Base-by-base conservation (phyloP, 1,140 invertebrate species). In the Drosophila ficusphila region DNA sequence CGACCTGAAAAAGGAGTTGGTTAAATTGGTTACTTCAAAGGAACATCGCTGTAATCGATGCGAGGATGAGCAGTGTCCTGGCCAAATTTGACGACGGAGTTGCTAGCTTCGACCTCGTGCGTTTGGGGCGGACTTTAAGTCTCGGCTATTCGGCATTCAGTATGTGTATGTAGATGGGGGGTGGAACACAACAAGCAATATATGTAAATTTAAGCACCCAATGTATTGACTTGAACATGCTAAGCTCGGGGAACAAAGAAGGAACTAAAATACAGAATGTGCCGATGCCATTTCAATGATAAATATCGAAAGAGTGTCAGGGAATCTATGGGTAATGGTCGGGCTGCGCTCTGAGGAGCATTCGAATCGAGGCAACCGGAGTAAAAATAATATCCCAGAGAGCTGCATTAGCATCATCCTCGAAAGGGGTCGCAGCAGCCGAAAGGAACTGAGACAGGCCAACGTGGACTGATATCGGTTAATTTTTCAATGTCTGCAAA, bases 1-100 rank as follows among this genome's bases (percentile, higher is more conserved):
- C 97, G 54, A 98, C 96, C 97, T 98, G 93, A 47, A 94, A 93
- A 57, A 76, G n/a, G 16, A 38, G 14, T 19, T 12, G 39, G 19
- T 14, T 16, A 14, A 38, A 46, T 46, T 41, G 36, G n/a, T n/a
- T n/a, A n/a, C n/a, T 58, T 58, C 12, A 52, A 33, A 6, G 12
- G 7, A 9, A 19, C 25, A 12, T 19, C 9, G 11, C 3, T 16
- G 11, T 57, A 14, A 56, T 60, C 31, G 27, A 53, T 38, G 19
- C 34, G n/a, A 29, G n/a, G n/a, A n/a, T n/a, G n/a, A n/a, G n/a
- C n/a, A n/a, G n/a, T n/a, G n/a, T n/a, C n/a, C n/a, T n/a, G n/a
- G n/a, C n/a, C n/a, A n/a, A n/a, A n/a, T n/a, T n/a, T n/a, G n/a
- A n/a, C n/a, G n/a, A n/a, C n/a, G n/a, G n/a, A n/a, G n/a, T n/a